These are phyloP conservation scores for Borostomias antarcticus DNA, from an alignment of 2,797 vertebrate genomes.

Conservation along the genomic window DNA sequence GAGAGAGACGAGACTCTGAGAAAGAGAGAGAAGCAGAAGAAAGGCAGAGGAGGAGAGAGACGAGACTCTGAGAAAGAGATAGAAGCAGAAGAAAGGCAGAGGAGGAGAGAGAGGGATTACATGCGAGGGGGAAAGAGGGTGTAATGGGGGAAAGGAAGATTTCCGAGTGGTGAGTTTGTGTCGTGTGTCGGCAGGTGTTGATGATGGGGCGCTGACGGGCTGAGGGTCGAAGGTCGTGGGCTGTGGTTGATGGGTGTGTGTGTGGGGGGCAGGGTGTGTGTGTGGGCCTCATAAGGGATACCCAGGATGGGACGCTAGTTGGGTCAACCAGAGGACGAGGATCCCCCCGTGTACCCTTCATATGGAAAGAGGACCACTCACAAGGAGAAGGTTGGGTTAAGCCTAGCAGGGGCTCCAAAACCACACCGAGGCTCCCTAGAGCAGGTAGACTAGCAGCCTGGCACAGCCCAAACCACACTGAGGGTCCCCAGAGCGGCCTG, in stretches of 20 bases:
- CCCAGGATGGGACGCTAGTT: constrained; percentile 46
- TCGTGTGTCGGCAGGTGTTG: constrained; percentile 65
- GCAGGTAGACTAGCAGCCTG: constrained; percentile 50
- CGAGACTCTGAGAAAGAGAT: no score
- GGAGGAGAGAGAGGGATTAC: constrained; percentile 28
- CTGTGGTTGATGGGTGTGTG: constrained; percentile 50
- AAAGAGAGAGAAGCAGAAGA: no score
- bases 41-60: no score
- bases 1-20: no score
- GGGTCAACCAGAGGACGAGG: constrained; percentile 38
- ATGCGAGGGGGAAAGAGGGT: not conserved
- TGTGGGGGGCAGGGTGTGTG: constrained; percentile 25
- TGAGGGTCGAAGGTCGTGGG: constrained; percentile 35
- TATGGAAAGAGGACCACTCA: constrained; percentile 52
- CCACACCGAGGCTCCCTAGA: no score
- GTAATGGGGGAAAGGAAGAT: constrained; percentile 14
- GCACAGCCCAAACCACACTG: constrained; percentile 31
- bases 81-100: no score
- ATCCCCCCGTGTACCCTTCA: constrained; percentile 45
- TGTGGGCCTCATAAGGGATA: constrained; percentile 53
- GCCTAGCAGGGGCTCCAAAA: constrained; percentile 35
- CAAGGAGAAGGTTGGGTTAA: no score
- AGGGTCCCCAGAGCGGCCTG: constrained; percentile 30
- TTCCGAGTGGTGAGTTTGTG: constrained; percentile 39
- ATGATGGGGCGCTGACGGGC: constrained; percentile 49